Conservation (phyloP, 1,140 invertebrate species). For the Drosophila sp. region DNA sequence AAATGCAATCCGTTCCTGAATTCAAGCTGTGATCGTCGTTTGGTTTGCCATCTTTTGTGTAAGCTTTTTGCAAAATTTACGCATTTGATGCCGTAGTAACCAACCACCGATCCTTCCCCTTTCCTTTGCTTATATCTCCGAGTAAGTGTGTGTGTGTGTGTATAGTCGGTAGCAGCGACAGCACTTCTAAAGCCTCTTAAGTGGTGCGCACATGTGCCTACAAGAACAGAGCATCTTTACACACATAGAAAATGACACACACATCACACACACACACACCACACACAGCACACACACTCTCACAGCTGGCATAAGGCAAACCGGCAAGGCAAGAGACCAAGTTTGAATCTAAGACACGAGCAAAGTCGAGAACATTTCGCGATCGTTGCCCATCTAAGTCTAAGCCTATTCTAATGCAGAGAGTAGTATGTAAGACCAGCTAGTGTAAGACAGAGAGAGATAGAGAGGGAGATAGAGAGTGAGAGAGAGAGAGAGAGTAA, state of each 20-base stretch:
- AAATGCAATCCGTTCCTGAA: neutral
- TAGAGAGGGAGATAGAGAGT: neutral
- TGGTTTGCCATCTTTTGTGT: slow-evolving; percentile 51
- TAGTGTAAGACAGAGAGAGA: slow-evolving; percentile 10
- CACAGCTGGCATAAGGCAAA: slow-evolving; percentile 60
- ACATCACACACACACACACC: slow-evolving; percentile 41
- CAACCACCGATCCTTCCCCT: slow-evolving; percentile 16
- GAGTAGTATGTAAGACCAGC: slow-evolving; percentile 36
- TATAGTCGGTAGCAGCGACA: slow-evolving; percentile 56
- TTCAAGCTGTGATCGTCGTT: neutral
- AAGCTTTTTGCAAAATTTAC: slow-evolving; percentile 58
- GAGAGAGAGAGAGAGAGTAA: slow-evolving; percentile 49
- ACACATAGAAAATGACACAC: slow-evolving; percentile 30
- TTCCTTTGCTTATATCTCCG: slow-evolving; percentile 21
- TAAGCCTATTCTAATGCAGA: slow-evolving; percentile 79
- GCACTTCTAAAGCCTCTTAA: slow-evolving; percentile 68
- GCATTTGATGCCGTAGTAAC: slow-evolving; percentile 41
- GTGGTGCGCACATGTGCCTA: slow-evolving; percentile 66
- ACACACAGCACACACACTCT: slow-evolving; percentile 24
- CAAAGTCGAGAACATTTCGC: slow-evolving; percentile 53
- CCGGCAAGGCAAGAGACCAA: slow-evolving; percentile 59
- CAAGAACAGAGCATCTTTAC: slow-evolving; percentile 67
- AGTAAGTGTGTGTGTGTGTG: slow-evolving; percentile 36
- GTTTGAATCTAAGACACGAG: slow-evolving; percentile 51
- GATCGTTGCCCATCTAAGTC: slow-evolving; percentile 68